Evolutionary conservation across 2,113 vertebrate genomes (phyloP), one percentile per base, ranked within the genome.

Genomic region (Lophochroa leadbeateri): DNA sequence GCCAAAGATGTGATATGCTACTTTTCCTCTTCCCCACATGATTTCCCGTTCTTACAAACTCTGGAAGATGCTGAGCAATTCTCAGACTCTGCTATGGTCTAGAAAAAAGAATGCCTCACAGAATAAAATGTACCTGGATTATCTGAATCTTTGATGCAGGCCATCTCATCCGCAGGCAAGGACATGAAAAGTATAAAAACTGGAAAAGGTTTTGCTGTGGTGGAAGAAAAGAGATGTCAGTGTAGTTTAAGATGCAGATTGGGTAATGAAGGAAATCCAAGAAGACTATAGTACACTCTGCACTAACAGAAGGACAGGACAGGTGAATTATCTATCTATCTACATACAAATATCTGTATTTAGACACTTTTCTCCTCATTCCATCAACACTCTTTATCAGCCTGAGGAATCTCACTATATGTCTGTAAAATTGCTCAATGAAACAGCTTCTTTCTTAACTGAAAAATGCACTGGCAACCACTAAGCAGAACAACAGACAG

Each of bases 191-290:
- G 39, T 79, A 39, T 64, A 89, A 69, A 92, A 27, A 63, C 6
- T 57, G 43, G 55, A 90, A 88, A 88, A 37, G 11, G 20, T 65
- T 94, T 88, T 86, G 37, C 37, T 80, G 44, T 7, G 8, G 43
- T 68, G 74, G 41, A 75, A 91, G 91, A 91, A 79, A 85, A 68
- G n/a, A 94, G 0, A 33, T 33, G 67, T 94, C 87, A 94, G 23
- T 65, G 23, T 41, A 75, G 11, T 27, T 97, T 93, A 91, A 96
- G 76, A 35, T 76, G 21, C 64, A 75, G 49, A 50, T 16, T 92
- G 46, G 94, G 29, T 94, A 85, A 88, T 43, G 11, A 52, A 58
- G 83, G 97, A 98, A 98, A 98, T 93, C 67, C 90, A 96, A 98
- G 97, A 98, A 35, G 68, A 50, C 71, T 81, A 79, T 74, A 97